These are phyloP conservation scores for Keiferia lycopersicella DNA, from an alignment of 2,888 invertebrate species.

Conservation along the genomic window DNA sequence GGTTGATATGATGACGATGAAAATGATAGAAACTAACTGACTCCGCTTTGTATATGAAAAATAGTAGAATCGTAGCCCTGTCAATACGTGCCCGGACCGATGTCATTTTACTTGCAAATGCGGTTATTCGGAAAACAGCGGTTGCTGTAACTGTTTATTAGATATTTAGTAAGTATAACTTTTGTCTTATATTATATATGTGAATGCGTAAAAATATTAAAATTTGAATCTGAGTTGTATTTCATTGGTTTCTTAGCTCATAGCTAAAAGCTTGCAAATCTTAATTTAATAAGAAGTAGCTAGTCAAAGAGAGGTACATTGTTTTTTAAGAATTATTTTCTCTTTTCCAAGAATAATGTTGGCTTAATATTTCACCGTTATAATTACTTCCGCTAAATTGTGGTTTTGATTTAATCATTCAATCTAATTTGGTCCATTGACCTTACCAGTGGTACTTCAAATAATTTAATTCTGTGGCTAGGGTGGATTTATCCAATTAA, in stretches of 20 bases:
- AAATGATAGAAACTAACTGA: too few relatives aligned
- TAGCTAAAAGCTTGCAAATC: too few relatives aligned
- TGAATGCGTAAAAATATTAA: too few relatives aligned
- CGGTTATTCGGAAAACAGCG: constrained; percentile 4
- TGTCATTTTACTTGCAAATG: constrained; percentile 21
- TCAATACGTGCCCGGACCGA: neutral
- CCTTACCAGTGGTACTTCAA: constrained; percentile 24
- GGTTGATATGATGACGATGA: too few relatives aligned
- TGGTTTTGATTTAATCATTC: constrained; percentile 23
- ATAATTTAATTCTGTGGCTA: constrained; percentile 20
- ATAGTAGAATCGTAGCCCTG: too few relatives aligned
- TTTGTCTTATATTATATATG: neutral
- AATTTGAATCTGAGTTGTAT: too few relatives aligned
- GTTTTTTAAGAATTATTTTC: too few relatives aligned
- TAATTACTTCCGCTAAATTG: neutral
- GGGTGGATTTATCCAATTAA: constrained; percentile 24
- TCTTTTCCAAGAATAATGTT: too few relatives aligned
- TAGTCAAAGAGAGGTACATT: too few relatives aligned
- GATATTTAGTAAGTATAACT: neutral
- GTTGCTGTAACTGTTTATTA: constrained; percentile 16
- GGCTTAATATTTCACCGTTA: neutral
- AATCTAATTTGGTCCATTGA: constrained; percentile 28
- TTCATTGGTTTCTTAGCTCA: too few relatives aligned
- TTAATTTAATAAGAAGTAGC: too few relatives aligned
- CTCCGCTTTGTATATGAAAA: too few relatives aligned